A percentile compares a stretch with the other conserved stretches of the same genome.
phyloP scores from a whole-genome alignment of 2,113 vertebrate genomes.

The Gymnocephalus cernua region DNA sequence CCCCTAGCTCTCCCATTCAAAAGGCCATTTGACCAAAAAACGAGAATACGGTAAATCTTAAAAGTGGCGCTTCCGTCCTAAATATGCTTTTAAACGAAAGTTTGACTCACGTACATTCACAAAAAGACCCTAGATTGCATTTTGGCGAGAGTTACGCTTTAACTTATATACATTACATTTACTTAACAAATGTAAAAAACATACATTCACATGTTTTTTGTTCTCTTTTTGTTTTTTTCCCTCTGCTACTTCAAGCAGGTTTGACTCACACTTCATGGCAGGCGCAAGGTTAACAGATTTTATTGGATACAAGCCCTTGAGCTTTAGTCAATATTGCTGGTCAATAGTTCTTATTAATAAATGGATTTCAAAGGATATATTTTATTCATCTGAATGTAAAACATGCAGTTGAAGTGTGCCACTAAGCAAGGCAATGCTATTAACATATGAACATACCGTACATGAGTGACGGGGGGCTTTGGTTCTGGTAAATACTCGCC shows the following conservation, averaged over 20 bases:
- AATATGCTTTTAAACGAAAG: too few species aligned
- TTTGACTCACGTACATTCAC: too few species aligned
- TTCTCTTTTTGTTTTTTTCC: neutral
- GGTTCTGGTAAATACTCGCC: constrained; percentile 5
- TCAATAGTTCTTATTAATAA: constrained; percentile 76
- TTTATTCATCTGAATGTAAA: constrained; percentile 64
- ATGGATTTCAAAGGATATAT: constrained; percentile 70
- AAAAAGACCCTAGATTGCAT: too few species aligned
- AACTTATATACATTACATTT: constrained; percentile 6
- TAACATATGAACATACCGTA: constrained; percentile 11
- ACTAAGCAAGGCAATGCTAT: constrained; percentile 21
- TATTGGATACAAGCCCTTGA: constrained; percentile 54
- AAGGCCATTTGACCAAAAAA: too few species aligned
- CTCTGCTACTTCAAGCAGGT: constrained; percentile 8
- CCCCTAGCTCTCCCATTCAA: too few species aligned
- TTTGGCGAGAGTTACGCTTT: too few species aligned
- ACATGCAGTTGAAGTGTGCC: constrained; percentile 29
- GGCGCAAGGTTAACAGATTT: constrained; percentile 66
- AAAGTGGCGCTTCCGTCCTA: too few species aligned
- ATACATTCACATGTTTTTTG: neutral
- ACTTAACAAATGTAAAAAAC: neutral
- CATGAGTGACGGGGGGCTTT: constrained; percentile 16
- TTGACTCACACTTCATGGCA: constrained; percentile 38
- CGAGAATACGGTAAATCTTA: too few species aligned
- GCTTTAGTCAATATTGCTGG: constrained; percentile 57